These are phyloP conservation scores for Phyllostomus hastatus DNA, from an alignment of 2,113 vertebrate species.

Conservation along the genomic window DNA sequence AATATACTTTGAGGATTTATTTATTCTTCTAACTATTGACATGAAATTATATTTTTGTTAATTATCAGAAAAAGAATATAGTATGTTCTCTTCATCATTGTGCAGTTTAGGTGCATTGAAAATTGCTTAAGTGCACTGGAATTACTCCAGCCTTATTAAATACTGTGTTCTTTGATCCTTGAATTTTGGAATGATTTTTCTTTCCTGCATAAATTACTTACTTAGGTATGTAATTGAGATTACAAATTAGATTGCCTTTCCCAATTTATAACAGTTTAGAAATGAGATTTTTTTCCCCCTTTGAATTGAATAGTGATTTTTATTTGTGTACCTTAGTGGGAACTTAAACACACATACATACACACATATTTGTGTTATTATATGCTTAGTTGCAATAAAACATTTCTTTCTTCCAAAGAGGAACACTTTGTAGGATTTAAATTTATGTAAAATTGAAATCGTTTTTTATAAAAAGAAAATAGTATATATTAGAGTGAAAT, in stretches of 20 bases:
- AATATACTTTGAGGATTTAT: conserved; percentile 18
- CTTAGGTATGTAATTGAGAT: conserved; percentile 44
- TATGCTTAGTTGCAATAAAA: background rate
- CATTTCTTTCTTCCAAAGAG: conserved; percentile 15
- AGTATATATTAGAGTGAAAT: background rate
- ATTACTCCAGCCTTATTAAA: conserved; percentile 43
- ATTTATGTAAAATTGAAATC: background rate
- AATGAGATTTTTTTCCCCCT: background rate
- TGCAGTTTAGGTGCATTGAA: conserved; percentile 34
- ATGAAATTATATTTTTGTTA: conserved; percentile 42
- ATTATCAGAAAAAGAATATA: conserved; percentile 13
- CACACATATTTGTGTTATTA: background rate
- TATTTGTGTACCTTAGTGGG: background rate
- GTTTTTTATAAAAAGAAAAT: background rate
- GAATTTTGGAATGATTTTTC: conserved; percentile 40
- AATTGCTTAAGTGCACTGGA: conserved; percentile 30
- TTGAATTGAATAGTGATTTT: background rate
- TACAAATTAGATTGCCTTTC: conserved; percentile 41
- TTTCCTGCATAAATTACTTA: conserved; percentile 49
- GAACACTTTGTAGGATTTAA: background rate
- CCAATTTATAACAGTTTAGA: conserved; percentile 52
- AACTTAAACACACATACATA: background rate
- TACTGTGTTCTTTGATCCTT: conserved; percentile 59
- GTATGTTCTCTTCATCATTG: background rate
- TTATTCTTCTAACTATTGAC: conserved; percentile 15